phyloP scores from a whole-genome alignment of 2,888 invertebrate species.

The Lacanobia wlatinum region DNA sequence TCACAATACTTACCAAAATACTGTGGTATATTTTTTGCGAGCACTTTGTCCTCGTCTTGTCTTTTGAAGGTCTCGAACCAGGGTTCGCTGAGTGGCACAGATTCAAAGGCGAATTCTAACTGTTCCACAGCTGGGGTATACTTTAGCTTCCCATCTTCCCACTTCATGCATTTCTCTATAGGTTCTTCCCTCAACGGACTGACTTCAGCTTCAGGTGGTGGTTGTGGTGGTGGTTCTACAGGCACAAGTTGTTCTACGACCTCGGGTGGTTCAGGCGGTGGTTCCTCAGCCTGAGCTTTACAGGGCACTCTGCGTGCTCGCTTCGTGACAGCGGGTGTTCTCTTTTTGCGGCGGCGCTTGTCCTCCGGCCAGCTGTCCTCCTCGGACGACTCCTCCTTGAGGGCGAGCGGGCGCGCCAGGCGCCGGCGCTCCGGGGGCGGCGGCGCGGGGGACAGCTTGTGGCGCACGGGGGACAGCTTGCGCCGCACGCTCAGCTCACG shows the following conservation, averaged over 20 bases:
- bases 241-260: constrained; percentile 63
- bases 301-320: constrained; percentile 69
- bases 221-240: constrained; percentile 42
- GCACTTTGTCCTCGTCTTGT: constrained; percentile 93
- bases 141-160: constrained; percentile 86
- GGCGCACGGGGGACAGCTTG: constrained; percentile 80
- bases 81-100: constrained; percentile 93
- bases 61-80: constrained; percentile 95
- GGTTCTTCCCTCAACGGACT: constrained; percentile 80
- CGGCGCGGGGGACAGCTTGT: constrained; percentile 74
- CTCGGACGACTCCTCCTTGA: constrained; percentile 87
- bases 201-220: constrained; percentile 66
- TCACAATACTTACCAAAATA: constrained; percentile 86
- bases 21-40: constrained; percentile 91
- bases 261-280: constrained; percentile 61
- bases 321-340: constrained; percentile 71
- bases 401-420: constrained; percentile 82
- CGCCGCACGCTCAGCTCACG: constrained; percentile 83
- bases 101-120: constrained; percentile 94
- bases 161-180: constrained; percentile 83
- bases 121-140: constrained; percentile 91
- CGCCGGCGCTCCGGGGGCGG: constrained; percentile 82
- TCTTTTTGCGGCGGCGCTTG: constrained; percentile 77
- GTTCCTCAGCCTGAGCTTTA: constrained; percentile 49
- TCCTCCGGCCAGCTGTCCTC: constrained; percentile 87